Evolutionary conservation across 2,113 vertebrate species (phyloP), one percentile per base, ranked within the genome.

Genomic region (Gallinago paraguaiae): DNA sequence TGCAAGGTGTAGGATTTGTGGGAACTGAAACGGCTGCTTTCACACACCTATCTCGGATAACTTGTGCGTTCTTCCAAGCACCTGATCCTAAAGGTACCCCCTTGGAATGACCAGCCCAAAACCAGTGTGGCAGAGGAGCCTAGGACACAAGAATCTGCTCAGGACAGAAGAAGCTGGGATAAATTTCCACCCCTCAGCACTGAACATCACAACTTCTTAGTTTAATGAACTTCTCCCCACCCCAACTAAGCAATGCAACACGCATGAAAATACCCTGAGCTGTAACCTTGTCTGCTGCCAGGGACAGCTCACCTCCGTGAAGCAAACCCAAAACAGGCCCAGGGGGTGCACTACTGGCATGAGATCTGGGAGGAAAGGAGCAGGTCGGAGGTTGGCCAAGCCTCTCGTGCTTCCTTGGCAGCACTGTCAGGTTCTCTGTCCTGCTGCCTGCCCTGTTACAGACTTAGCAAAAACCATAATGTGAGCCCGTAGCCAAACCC

Each of bases 21-120:
- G 6, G 33, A 63, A 79, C 50, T 0, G 0, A 69, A 74, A 48
- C 3, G 3, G 69, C 13, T 30, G 22, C 33, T 63, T 54, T 53
- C 54, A 35, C 15, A 3, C 5, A n/a, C 27, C 35, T 9, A 33
- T 41, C 54, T 64, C 5, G 1, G 39, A 39, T 12, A 79, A 48
- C 23, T 25, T 46, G 5, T 6, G 27, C 17, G 43, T 64, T 48
- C 65, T 63, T 68, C 71, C 13, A 12, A 43, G 16, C 12, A n/a
- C 27, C 56, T 20, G 17, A 63, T 25, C 53, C 37, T 64, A 23
- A n/a, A 10, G 33, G 46, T 4, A 57, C 41, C 4, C 12, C 50
- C 25, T 28, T 46, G 11, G 57, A 54, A 51, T 1, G 7, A 74
- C 7, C 3, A 45, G 31, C 61, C 50, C 15, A 72, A 33, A 41